Evolutionary conservation across 2,797 vertebrate genomes (phyloP).

Genomic region (Semotilus atromaculatus): DNA sequence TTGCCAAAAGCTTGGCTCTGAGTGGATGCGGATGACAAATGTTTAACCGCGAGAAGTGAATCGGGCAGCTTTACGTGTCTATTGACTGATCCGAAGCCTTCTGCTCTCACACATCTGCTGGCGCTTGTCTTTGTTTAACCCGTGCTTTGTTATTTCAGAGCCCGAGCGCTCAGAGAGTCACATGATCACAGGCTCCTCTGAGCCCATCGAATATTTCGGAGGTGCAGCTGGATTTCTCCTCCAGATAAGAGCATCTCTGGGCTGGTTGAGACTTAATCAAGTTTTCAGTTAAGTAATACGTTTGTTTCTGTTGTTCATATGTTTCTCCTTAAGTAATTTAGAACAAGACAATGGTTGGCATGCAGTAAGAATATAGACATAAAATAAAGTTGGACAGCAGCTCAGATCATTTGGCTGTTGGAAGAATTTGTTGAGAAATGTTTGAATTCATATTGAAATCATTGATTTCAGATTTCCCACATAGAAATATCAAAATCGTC

Average conservation of each 20-base stretch:
- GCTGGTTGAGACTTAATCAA: not conserved
- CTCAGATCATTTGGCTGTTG: not conserved
- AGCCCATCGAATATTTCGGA: slow-evolving; percentile 7
- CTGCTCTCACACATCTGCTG: slow-evolving; percentile 42
- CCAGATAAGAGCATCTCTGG: slow-evolving; percentile 23
- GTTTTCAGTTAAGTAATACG: too few species aligned
- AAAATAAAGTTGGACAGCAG: not conserved
- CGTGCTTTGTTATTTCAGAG: slow-evolving; percentile 34
- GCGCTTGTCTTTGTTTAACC: slow-evolving; percentile 53
- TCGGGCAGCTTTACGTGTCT: slow-evolving; percentile 23
- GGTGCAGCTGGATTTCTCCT: slow-evolving; percentile 28
- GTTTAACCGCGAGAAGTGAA: slow-evolving; percentile 37
- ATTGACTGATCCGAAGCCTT: slow-evolving; percentile 46
- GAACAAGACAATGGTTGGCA: not conserved
- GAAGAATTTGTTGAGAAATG: not conserved
- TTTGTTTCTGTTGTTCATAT: not conserved
- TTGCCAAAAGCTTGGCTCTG: slow-evolving; percentile 28
- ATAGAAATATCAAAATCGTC: not conserved
- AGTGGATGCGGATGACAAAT: slow-evolving; percentile 41
- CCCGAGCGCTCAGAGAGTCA: not conserved
- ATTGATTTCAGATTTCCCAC: not conserved
- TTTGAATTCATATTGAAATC: not conserved
- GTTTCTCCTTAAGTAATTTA: not conserved
- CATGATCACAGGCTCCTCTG: slow-evolving; percentile 6
- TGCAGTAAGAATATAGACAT: not conserved